phyloP scores from a whole-genome alignment of 2,888 invertebrate genomes.

The Euproctis similis region DNA sequence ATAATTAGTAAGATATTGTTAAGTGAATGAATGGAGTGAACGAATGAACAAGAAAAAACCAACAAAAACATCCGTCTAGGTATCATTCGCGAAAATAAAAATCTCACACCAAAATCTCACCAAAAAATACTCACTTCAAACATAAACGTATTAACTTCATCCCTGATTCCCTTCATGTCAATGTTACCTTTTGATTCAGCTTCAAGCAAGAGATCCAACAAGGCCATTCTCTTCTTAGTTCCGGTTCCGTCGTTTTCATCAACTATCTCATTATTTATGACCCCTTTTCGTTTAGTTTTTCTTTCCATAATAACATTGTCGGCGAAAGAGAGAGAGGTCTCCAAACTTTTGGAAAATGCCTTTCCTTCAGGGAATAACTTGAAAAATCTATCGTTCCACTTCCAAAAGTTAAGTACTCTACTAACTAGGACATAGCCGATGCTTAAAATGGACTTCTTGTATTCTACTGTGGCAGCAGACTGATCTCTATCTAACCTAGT shows the following conservation, averaged over 20 bases:
- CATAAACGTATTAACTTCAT: slow-evolving; percentile 83
- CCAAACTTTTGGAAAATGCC: slow-evolving; percentile 56
- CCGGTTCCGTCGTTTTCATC: slow-evolving; percentile 14
- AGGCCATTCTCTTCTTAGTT: slow-evolving; percentile 70
- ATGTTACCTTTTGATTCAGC: slow-evolving; percentile 74
- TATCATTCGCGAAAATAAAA: background rate
- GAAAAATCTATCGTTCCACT: slow-evolving; percentile 70
- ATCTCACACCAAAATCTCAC: no score
- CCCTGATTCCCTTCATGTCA: slow-evolving; percentile 77
- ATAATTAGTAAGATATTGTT: no score
- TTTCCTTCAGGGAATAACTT: slow-evolving; percentile 52
- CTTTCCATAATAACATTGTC: slow-evolving; percentile 71
- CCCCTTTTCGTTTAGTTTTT: slow-evolving; percentile 28
- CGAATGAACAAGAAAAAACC: background rate
- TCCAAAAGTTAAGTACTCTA: slow-evolving; percentile 69
- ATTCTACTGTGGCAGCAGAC: slow-evolving; percentile 48
- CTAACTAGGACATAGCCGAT: slow-evolving; percentile 37
- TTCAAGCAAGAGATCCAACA: slow-evolving; percentile 79
- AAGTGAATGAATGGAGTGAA: no score
- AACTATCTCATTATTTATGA: slow-evolving; percentile 6
- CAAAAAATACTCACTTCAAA: slow-evolving; percentile 21
- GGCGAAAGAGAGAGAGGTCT: slow-evolving; percentile 68
- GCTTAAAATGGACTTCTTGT: slow-evolving; percentile 63
- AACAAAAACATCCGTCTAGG: no score
- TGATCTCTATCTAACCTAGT: slow-evolving; percentile 59